Conservation (phyloP, 2,797 vertebrate species). For the Liasis olivaceus region DNA sequence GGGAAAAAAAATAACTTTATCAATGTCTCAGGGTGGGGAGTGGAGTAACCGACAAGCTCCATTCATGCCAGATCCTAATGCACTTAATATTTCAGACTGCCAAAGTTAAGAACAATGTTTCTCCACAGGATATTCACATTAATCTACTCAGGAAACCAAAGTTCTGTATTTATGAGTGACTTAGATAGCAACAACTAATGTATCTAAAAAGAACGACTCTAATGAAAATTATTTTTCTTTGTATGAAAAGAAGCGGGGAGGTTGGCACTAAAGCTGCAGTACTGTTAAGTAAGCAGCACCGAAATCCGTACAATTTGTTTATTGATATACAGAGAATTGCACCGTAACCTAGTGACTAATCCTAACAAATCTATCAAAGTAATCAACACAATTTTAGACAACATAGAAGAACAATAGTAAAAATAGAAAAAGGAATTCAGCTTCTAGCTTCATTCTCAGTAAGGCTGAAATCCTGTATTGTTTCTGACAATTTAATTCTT, state of each 20-base stretch:
- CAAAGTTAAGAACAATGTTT: neutral
- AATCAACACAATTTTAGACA: neutral
- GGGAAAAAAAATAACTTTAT: constrained; percentile 1
- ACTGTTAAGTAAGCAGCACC: neutral
- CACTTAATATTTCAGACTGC: neutral
- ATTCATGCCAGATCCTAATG: neutral
- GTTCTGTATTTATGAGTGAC: neutral
- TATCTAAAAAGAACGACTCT: neutral
- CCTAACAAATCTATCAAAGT: neutral
- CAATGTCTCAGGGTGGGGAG: neutral
- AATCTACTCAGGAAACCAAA: neutral
- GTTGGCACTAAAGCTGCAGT: neutral
- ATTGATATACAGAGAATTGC: neutral
- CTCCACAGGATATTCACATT: neutral
- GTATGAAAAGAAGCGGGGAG: neutral
- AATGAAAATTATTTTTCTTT: neutral
- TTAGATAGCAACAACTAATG: neutral
- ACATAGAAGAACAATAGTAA: neutral
- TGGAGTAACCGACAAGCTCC: neutral
- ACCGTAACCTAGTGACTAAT: neutral
- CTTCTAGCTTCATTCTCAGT: neutral
- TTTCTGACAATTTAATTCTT: neutral
- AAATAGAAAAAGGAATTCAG: neutral
- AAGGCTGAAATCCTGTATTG: neutral
- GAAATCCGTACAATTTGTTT: neutral